Evolutionary conservation across 2,113 vertebrate species (phyloP).

Genomic region (Caretta caretta): DNA sequence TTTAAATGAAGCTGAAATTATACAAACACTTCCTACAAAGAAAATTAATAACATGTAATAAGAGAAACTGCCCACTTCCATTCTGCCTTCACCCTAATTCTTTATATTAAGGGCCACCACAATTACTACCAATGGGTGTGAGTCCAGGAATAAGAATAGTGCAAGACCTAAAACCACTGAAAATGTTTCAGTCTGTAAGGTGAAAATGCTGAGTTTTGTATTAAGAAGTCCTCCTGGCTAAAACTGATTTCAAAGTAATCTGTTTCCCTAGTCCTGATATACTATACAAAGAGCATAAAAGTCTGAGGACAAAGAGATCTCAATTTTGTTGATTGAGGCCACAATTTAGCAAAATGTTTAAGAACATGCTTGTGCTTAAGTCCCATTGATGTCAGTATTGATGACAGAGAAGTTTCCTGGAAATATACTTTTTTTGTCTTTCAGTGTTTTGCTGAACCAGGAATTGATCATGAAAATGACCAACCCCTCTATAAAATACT

Average conservation of each 20-base stretch:
- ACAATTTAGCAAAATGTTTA: background rate
- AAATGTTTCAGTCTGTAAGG: background rate
- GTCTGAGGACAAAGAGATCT: background rate
- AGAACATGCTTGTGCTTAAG: accelerated
- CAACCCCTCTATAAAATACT: background rate
- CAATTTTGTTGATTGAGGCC: background rate
- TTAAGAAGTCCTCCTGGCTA: background rate
- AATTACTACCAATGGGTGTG: background rate
- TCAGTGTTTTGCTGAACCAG: background rate
- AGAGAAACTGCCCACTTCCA: background rate
- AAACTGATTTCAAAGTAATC: background rate
- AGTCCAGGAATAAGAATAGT: background rate
- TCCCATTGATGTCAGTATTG: background rate
- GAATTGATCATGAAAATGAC: background rate
- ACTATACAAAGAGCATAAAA: background rate
- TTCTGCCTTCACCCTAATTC: background rate
- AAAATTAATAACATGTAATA: background rate
- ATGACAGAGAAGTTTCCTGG: background rate
- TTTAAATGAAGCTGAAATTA: background rate
- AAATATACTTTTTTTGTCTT: background rate
- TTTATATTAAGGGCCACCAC: background rate
- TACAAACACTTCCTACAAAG: background rate
- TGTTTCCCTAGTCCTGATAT: background rate
- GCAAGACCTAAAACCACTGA: background rate
- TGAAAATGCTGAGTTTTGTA: background rate